Evolutionary conservation across 2,888 invertebrate species (phyloP).

Genomic region (Aspidiotus destructor): DNA sequence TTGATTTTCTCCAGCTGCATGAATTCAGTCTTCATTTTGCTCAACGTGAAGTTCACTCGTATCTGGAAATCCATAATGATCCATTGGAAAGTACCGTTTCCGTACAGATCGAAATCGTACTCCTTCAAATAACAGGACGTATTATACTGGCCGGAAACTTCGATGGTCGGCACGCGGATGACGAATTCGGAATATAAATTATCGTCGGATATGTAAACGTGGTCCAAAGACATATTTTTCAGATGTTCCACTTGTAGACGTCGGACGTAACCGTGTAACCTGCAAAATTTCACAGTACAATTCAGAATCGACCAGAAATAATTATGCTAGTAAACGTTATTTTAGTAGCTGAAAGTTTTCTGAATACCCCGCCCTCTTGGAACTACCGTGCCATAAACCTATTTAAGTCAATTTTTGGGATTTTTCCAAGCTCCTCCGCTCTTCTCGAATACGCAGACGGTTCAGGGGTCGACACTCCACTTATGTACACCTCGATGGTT

Average conservation of each 20-base stretch:
- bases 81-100: conserved; percentile 16
- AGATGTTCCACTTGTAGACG: conserved; percentile 1
- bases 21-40: background rate
- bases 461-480: no score
- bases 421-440: no score
- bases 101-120: conserved; percentile 18
- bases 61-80: background rate
- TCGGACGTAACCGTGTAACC: background rate
- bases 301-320: no score
- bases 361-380: no score
- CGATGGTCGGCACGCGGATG: background rate
- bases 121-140: conserved; percentile 8
- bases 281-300: background rate
- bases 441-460: no score
- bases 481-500: no score
- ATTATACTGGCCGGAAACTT: conserved; percentile 12
- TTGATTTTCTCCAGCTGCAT: conserved; percentile 3
- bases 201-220: conserved; percentile 8
- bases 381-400: no score
- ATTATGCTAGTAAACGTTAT: no score
- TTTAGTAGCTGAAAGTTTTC: no score
- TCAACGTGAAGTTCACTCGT: background rate
- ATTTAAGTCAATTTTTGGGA: no score
- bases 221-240: conserved; percentile 6
- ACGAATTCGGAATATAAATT: conserved; percentile 11